Base-by-base conservation (phyloP, 2,113 vertebrate genomes). In the Ptilorrhoa leucosticta region DNA sequence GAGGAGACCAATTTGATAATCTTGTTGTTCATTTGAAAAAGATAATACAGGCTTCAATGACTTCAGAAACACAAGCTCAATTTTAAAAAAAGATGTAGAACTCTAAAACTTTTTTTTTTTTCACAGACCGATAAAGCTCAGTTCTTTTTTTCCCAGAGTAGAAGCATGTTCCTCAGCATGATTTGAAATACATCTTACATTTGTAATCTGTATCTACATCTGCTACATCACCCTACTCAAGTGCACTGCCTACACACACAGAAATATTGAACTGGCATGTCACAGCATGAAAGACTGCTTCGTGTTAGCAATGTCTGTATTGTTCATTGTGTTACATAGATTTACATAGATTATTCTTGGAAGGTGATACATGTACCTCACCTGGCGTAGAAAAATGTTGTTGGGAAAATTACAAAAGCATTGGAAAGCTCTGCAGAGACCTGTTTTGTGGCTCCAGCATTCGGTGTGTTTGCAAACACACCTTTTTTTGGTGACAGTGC, bases 161-260 rank as follows among this genome's bases (percentile, higher is more conserved):
- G n/a, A 72, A 37, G 4, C 28, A 27, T 8, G 5, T 75, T 87
- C 57, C 57, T 69, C 37, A 44, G 27, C 19, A n/a, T 23, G 24
- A 13, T 61, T 73, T 80, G 21, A 58, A 84, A 50, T 68, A 58
- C 14, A 2, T 60, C 39, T 75, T 78, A 66, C 54, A 68, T 63
- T 65, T 84, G 11, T 66, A n/a, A 50, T 64, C 40, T 39, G 18
- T 39, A 23, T 64, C 40, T 37, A 16, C 20, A 31, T 83, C 26
- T 81, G 27, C 35, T 76, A 30, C 33, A 33, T 37, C 12, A 27
- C 22, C 30, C 26, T 78, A 5, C 30, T 54, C 22, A 17, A 10
- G 21, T 11, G 21, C 2, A 0, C 45, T 44, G 27, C 30, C 70
- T 42, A 3, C 42, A 12, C 5, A 3, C 26, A 42, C 15, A 22